Evolutionary conservation across 2,797 vertebrate genomes (phyloP), one percentile per base, ranked within the genome.

Genomic region (Chlorospingus semifuscus): DNA sequence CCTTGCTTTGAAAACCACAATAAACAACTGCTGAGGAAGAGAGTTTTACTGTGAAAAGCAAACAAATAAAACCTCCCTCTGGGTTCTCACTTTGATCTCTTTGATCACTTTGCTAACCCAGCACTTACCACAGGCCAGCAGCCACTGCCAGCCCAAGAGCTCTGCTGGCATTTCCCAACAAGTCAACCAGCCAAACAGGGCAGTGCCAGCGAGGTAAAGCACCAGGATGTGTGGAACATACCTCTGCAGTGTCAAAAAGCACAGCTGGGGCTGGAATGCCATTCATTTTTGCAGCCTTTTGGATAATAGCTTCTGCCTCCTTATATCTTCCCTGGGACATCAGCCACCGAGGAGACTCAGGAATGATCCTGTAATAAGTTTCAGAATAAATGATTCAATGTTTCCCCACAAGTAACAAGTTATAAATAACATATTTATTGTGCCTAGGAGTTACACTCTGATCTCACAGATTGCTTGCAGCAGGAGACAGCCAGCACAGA

Each of bases 291-390:
- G 99, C 99, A 89, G 99, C 99, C 17, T 97, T 97, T 96, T 55
- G 98, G 89, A 99, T 94, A 87, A 99, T 98, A 37, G 61, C 95
- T 95, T 99, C 99, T 32, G 99, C 99, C 82, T 99, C 99, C 77
- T 96, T 60, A 17, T 98, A 95, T 97, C 98, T 98, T 80, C 98
- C 98, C 94, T 98, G 98, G 91, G 98, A 98, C 70, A 99, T 97
- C 80, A 99, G 97, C 99, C 99, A 99, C 23, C 99, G 98, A 49
- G 99, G 99, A 89, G 99, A 99, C 97, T 99, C 99, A 66, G 99
- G 99, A 97, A 99, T 98, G 93, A 98, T 90, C 99, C 99, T 99
- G 96, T 26, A 97, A 91, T 66, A 65, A 93, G 66, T 74, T 83
- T 52, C 53, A 95, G 70, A 93, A 93, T 21, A 89, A 86, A 89